Base-by-base conservation (phyloP, 2,888 invertebrate genomes). In the Bombyx huttoni region DNA sequence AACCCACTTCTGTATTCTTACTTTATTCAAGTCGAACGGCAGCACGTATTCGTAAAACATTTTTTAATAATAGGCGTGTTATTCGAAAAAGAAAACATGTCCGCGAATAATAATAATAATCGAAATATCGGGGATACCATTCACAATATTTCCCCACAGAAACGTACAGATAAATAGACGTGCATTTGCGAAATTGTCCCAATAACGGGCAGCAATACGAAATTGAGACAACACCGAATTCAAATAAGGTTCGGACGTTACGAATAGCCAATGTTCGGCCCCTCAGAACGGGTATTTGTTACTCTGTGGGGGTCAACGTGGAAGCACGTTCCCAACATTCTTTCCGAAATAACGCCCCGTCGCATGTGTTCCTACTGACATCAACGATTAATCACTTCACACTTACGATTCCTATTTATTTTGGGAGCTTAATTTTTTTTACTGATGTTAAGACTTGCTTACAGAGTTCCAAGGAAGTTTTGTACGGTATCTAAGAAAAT, bases 261-360 rank as follows among this genome's bases (percentile, higher is more conserved):
- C 78, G 75, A 78, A 85, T 81, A 76, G 75, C 67, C 64, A 71
- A 73, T 75, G 78, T 81, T 76, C 73, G 75, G 74, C 68, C 66
- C 63, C 67, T 66, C 67, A 67, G 66, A 63, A 63, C 67, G 73
- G 73, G 72, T 73, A 79, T 82, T 81, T 80, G 81, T 81, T 73
- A 78, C 75, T 68, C 74, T 66, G 68, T 69, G 78, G 82, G 83
- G 82, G 81, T 81, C 84, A 79, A 65, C 68, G 62, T 75, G 73
- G 81, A 78, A 81, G 83, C 84, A 84, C 84, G 84, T 83, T 82
- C 82, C 68, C 61, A 60, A 69, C 84, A 84, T 85, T 85, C 83
- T 80, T 85, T 81, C 76, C 77, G 62, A 83, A 82, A 83, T 81
- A 83, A 80, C 81, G 75, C 75, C 75, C 80, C 71, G 73, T 75